Percentiles rank a stretch among this genome's conserved stretches.
Evolutionary conservation across 1,140 invertebrate genomes (phyloP).

Genomic region (Andricus grossulariae): DNA sequence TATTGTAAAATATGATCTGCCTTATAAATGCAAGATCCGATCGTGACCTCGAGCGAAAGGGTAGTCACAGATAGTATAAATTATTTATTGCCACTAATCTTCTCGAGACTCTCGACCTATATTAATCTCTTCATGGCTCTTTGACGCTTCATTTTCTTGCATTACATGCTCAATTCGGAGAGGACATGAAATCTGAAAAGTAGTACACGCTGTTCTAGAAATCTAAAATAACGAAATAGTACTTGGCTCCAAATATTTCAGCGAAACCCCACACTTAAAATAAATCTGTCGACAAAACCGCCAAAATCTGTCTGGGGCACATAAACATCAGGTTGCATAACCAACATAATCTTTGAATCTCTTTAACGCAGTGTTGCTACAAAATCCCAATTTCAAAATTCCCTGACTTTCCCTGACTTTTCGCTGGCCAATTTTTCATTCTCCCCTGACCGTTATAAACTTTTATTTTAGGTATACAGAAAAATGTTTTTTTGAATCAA

Average conservation of each 20-base stretch:
- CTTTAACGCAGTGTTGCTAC: too few relatives aligned
- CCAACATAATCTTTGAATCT: too few relatives aligned
- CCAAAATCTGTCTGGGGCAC: too few relatives aligned
- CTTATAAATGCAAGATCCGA: not conserved
- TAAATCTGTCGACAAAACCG: too few relatives aligned
- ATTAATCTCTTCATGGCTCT: slow-evolving; percentile 8
- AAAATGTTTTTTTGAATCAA: too few relatives aligned
- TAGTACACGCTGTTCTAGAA: not conserved
- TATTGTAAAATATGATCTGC: slow-evolving; percentile 5
- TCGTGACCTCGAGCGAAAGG: slow-evolving; percentile 3
- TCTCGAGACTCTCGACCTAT: slow-evolving; percentile 15
- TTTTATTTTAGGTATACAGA: too few relatives aligned
- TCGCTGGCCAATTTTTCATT: too few relatives aligned
- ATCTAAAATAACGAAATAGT: not conserved
- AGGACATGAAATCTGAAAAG: not conserved
- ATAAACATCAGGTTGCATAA: too few relatives aligned
- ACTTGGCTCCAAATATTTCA: not conserved
- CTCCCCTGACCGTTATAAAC: too few relatives aligned
- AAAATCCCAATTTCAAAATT: too few relatives aligned
- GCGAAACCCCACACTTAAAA: too few relatives aligned
- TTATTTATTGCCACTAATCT: slow-evolving; percentile 8
- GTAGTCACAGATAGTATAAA: slow-evolving; percentile 9
- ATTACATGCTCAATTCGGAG: slow-evolving; percentile 2
- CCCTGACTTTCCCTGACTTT: too few relatives aligned
- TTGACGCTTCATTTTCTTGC: slow-evolving; percentile 2